Base-by-base conservation (phyloP, 2,113 vertebrate species). In the Platysteira castanea region DNA sequence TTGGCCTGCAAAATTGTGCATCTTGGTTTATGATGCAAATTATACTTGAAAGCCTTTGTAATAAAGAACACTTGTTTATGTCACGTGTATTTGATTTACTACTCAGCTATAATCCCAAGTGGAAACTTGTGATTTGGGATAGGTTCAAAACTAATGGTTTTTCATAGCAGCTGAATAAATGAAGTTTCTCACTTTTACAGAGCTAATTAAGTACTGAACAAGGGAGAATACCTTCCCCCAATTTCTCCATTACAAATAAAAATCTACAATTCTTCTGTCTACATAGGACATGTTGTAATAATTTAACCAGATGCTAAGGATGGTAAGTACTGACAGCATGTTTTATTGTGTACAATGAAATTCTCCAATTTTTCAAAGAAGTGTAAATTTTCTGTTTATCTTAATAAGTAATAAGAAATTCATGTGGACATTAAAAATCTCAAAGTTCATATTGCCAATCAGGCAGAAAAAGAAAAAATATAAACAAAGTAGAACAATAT, bases 81-180 rank as follows among this genome's bases (percentile, higher is more conserved):
- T 96, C 93, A 96, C 65, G 12, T 97, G 95, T 90, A 52, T 96
- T 97, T 97, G 85, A 97, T 98, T 98, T 97, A 77, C 74, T 97
- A 46, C 86, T 89, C 70, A 93, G 73, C 76, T 80, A 47, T 86
- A 97, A 60, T 96, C 90, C 87, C 96, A 86, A 83, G 44, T 61
- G 65, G 52, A 93, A 95, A 89, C 54, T 94, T 95, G 42, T 88
- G 87, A 96, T 89, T 91, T 94, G 56, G 81, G 67, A 94, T 95
- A 84, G 90, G 73, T 95, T 94, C 83, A 80, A 92, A 90, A 87
- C 86, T 89, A 97, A 92, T 80, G 54, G 24, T 37, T 65, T 88
- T 93, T 64, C 31, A 96, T 87, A 86, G 16, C 76, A 89, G 79
- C 92, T 95, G 59, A 89, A 93, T 84, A 91, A 97, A 94, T 74